A percentile compares a stretch with the other conserved stretches of the same genome.
Conservation (phyloP, 2,113 vertebrate genomes). For the Lepisosteus oculatus region DNA sequence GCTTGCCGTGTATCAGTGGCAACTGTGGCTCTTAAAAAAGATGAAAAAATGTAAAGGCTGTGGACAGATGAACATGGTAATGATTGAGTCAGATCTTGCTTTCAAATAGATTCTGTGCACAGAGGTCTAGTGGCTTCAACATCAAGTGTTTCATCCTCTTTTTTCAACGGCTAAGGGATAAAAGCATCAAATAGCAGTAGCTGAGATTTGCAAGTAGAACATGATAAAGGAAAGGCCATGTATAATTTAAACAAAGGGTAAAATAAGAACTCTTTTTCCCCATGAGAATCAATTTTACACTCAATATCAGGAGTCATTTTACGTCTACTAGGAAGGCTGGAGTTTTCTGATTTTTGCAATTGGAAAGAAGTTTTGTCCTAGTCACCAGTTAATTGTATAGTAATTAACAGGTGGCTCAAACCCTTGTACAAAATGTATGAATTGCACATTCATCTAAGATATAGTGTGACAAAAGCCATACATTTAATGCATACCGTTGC, state of each 20-base stretch:
- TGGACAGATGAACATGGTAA: too few species aligned
- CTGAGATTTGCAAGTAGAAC: not conserved
- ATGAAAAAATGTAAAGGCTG: too few species aligned
- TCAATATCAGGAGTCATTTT: constrained; percentile 4
- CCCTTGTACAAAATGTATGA: constrained; percentile 32
- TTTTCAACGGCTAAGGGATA: not conserved
- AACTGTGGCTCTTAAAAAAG: too few species aligned
- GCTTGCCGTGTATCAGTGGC: too few species aligned
- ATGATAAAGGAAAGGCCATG: not conserved
- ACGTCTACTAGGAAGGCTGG: not conserved
- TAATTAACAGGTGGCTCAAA: constrained; percentile 44
- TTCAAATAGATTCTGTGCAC: not conserved
- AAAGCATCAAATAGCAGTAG: not conserved
- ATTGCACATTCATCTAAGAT: constrained; percentile 35
- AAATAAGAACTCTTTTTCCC: constrained; percentile 1
- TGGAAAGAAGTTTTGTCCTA: constrained; percentile 11
- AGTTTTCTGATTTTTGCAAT: not conserved
- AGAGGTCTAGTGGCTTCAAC: not conserved
- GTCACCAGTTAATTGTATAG: constrained; percentile 32
- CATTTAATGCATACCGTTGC: constrained; percentile 8
- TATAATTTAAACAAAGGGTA: constrained; percentile 1
- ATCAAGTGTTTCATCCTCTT: not conserved
- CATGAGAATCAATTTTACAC: constrained; percentile 6
- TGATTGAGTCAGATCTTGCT: too few species aligned
- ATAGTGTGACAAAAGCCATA: constrained; percentile 39